Evolutionary conservation across 2,113 vertebrate species (phyloP), one percentile per base, ranked within the genome.

Genomic region (Lycocorax pyrrhopterus): DNA sequence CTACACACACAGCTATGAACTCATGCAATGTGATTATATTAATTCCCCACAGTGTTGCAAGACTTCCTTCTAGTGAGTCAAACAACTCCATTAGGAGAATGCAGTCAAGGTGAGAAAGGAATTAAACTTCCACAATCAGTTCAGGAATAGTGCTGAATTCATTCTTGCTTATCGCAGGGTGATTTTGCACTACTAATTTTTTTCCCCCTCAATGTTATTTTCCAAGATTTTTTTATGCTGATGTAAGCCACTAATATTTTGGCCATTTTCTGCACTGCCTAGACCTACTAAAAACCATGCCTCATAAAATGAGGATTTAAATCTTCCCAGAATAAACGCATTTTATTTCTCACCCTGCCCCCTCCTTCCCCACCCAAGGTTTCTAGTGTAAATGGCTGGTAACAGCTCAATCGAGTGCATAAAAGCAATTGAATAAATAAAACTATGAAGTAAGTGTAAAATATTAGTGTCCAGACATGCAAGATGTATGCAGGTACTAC

Each of bases 381-480:
- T 96, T 96, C 94, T 95, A 94, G 90, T 84, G 93, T 91, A 97
- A 97, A 97, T 91, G 97, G 77, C 92, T 97, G 92, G 96, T 98
- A 96, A 98, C 88, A 98, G 95, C 92, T 93, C 93, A 98, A 95
- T 97, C 90, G 96, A 96, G 89, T 91, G 95, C 93, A 97, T 95
- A 98, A 98, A 98, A 92, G 95, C 93, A 96, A 98, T 82, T 96
- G 97, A 98, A 97, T 96, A 98, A 98, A 98, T 97, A 98, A 96
- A 97, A 94, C 95, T 85, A 98, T 98, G 98, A 98, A 98, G 97
- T 98, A 98, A 98, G 98, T 98, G 98, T 98, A 98, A 98, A 98
- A 98, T 97, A 98, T 96, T 93, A 98, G 98, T 97, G 97, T 98
- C 97, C 97, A 98, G 98, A 98, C 98, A 91, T 91, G 75, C 74